These are phyloP conservation scores for Periplaneta americana DNA, from an alignment of 1,140 invertebrate genomes.

Conservation along the genomic window DNA sequence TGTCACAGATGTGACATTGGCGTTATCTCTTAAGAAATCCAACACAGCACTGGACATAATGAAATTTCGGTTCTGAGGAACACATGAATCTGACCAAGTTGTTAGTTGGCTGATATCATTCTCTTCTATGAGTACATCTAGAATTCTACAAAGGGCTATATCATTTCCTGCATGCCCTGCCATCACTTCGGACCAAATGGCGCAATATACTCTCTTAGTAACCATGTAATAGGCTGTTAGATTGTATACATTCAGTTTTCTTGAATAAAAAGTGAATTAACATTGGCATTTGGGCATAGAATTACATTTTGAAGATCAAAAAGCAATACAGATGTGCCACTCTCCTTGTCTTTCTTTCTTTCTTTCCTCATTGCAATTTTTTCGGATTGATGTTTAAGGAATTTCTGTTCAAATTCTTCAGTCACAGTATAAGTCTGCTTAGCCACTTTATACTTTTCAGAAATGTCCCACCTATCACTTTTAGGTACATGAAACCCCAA, in stretches of 20 bases:
- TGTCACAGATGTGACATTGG: constrained; percentile 10
- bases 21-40: constrained; percentile 14
- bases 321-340: background rate
- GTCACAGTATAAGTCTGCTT: no score
- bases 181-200: constrained; percentile 20
- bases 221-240: constrained; percentile 20
- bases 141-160: constrained; percentile 22
- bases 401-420: no score
- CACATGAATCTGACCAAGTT: constrained; percentile 17
- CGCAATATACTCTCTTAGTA: constrained; percentile 20
- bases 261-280: background rate
- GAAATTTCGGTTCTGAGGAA: constrained; percentile 17
- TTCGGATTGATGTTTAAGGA: no score
- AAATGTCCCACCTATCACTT: no score
- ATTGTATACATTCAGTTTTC: constrained; percentile 14
- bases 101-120: constrained; percentile 11
- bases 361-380: no score
- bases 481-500: no score
- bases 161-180: constrained; percentile 23
- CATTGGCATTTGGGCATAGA: background rate
- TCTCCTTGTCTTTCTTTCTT: no score
- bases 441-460: no score
- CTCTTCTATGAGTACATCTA: constrained; percentile 13
- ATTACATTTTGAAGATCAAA: constrained; percentile 4
- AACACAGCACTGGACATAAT: constrained; percentile 10